phyloP scores from a whole-genome alignment of 2,888 invertebrate species.

The Listrodromus nycthemerus region DNA sequence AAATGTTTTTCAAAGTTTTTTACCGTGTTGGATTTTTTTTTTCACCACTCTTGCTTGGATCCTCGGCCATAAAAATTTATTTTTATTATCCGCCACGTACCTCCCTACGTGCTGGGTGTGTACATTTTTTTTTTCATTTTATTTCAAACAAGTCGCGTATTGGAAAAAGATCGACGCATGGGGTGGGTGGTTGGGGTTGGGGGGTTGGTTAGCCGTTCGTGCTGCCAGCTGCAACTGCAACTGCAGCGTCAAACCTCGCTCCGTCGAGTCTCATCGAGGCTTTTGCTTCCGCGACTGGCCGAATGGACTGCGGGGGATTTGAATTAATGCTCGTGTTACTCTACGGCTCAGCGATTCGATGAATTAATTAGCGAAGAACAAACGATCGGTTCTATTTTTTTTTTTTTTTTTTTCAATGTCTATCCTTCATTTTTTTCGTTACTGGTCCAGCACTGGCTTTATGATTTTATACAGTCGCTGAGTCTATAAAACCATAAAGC shows the following conservation, averaged over 20 bases:
- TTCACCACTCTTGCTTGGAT: neutral
- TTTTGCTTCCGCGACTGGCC: constrained; percentile 10
- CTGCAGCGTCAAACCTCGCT: constrained; percentile 51
- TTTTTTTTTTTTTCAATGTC: constrained; percentile 14
- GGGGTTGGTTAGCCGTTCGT: neutral
- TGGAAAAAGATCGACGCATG: constrained; percentile 36
- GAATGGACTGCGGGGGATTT: constrained; percentile 25
- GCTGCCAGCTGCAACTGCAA: constrained; percentile 30
- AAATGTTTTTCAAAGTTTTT: too few relatives aligned
- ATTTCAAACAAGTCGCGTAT: constrained; percentile 35
- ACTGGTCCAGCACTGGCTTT: constrained; percentile 22
- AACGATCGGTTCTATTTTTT: constrained; percentile 26
- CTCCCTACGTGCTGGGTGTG: too few relatives aligned
- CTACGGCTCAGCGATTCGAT: constrained; percentile 41
- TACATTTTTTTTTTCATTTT: constrained; percentile 3
- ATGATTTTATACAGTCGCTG: constrained; percentile 25
- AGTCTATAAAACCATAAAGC: too few relatives aligned
- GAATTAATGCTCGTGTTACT: constrained; percentile 53
- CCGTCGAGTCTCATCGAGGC: constrained; percentile 35
- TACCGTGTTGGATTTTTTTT: neutral
- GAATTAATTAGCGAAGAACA: constrained; percentile 53
- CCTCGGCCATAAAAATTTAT: constrained; percentile 9
- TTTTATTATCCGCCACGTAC: neutral
- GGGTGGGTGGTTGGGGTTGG: neutral
- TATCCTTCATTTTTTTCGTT: neutral